Conservation (phyloP, 2,797 vertebrate genomes). For the Phylloscopus collybita region DNA sequence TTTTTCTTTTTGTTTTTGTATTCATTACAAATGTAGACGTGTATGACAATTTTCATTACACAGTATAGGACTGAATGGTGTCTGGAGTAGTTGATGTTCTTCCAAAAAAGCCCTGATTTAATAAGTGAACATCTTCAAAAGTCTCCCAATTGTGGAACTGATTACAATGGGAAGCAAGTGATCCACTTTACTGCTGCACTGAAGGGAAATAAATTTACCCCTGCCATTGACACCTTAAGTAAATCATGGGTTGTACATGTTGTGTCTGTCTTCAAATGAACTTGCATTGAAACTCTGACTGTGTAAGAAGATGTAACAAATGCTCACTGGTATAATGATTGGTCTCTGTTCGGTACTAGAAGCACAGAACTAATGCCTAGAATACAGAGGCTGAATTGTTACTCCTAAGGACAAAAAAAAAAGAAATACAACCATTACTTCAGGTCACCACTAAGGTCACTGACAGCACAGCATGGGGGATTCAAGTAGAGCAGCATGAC, state of each 20-base stretch:
- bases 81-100: neutral
- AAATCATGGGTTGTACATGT: neutral
- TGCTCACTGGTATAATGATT: neutral
- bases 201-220: neutral
- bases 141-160: neutral
- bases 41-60: neutral
- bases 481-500: constrained; percentile 42
- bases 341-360: neutral
- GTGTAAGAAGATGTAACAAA: neutral
- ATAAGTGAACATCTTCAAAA: neutral
- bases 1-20: neutral
- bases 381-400: constrained; percentile 46
- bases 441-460: constrained; percentile 49
- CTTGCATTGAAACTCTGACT: neutral
- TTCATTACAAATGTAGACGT: neutral
- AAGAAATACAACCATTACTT: constrained; percentile 41
- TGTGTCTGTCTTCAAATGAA: constrained; percentile 8
- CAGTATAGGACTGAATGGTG: neutral
- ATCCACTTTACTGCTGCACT: neutral
- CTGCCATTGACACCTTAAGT: neutral
- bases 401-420: neutral
- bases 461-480: constrained; percentile 35
- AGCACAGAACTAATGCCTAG: neutral
- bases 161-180: neutral
- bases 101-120: neutral